phyloP scores from a whole-genome alignment of 2,888 invertebrate genomes.

The Lycophotia porphyrea region DNA sequence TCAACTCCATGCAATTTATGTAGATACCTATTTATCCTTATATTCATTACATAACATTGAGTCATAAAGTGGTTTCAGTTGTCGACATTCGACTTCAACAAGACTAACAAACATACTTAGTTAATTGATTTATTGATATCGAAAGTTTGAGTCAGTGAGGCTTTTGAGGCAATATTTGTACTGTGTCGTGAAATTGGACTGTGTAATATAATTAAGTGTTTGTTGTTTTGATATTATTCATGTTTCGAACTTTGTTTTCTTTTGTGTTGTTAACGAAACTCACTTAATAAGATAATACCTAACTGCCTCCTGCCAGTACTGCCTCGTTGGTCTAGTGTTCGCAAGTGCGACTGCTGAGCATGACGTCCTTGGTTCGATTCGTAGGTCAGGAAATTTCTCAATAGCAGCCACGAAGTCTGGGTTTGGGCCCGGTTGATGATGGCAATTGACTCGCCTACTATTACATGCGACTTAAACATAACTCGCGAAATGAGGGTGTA shows the following conservation, averaged over 20 bases:
- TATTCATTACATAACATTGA: conserved; percentile 25
- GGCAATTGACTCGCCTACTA: no score
- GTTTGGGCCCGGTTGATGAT: no score
- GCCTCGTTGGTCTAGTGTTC: no score
- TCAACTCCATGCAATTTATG: background rate
- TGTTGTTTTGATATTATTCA: conserved; percentile 11
- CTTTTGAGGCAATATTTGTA: conserved; percentile 37
- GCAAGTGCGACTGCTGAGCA: no score
- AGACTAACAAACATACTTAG: conserved; percentile 24
- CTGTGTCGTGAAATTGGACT: conserved; percentile 18
- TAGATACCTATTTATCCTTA: background rate
- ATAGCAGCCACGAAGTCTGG: no score
- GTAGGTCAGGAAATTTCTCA: no score
- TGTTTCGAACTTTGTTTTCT: background rate
- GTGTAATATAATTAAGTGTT: conserved; percentile 22
- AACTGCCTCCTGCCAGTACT: no score
- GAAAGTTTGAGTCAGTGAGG: conserved; percentile 36
- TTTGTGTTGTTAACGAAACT: background rate
- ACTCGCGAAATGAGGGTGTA: no score
- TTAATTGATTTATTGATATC: conserved; percentile 30
- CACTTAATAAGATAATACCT: background rate
- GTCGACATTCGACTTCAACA: conserved; percentile 15
- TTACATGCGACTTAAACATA: no score
- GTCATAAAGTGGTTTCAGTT: conserved; percentile 29
- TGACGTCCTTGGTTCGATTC: no score